phyloP scores from a whole-genome alignment of 2,888 invertebrate species.

The Volucella inflata region DNA sequence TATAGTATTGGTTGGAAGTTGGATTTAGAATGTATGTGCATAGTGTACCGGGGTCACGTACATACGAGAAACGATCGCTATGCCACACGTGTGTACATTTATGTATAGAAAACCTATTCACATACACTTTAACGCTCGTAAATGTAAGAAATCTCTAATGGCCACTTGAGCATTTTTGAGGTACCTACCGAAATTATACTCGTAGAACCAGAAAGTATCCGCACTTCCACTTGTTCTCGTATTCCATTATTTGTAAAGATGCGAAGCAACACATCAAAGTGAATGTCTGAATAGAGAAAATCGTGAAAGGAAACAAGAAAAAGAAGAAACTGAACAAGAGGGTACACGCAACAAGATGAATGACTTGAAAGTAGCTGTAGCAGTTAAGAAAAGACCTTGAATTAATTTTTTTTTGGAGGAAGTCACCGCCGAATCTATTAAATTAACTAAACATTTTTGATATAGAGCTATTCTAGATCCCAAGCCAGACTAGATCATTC shows the following conservation, averaged over 20 bases:
- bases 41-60: constrained; percentile 1
- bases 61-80: neutral
- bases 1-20: constrained; percentile 20
- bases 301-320: constrained; percentile 13
- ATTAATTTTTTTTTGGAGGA: constrained; percentile 23
- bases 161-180: constrained; percentile 42
- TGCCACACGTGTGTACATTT: constrained; percentile 1
- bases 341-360: constrained; percentile 45
- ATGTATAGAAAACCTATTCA: constrained; percentile 11
- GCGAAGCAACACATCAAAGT: constrained; percentile 49
- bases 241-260: constrained; percentile 34
- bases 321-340: constrained; percentile 7
- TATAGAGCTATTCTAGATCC: too few relatives aligned
- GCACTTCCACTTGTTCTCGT: constrained; percentile 55
- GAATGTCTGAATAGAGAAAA: constrained; percentile 20
- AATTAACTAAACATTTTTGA: neutral
- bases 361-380: constrained; percentile 49
- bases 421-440: constrained; percentile 30
- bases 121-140: constrained; percentile 5
- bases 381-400: constrained; percentile 61
- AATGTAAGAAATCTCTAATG: constrained; percentile 7
- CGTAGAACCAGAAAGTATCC: constrained; percentile 8
- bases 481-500: too few relatives aligned
- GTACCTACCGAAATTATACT: constrained; percentile 47
- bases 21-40: constrained; percentile 2